Base-by-base conservation (phyloP, 2,113 vertebrate genomes). In the Rostratula benghalensis region DNA sequence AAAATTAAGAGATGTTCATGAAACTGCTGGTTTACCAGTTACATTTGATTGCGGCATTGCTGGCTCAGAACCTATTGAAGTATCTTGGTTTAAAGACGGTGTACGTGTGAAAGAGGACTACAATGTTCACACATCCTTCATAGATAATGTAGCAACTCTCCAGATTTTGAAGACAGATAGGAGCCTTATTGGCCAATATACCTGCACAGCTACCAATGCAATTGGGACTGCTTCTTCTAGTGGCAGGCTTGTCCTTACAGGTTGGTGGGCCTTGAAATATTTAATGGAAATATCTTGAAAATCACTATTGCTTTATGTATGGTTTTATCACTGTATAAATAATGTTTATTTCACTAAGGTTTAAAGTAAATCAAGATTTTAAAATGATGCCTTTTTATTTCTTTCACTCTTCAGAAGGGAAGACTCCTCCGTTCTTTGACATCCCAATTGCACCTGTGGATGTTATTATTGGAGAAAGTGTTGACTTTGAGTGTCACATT, bases 61-160 rank as follows among this genome's bases (percentile, higher is more conserved):
- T 67, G 99, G 99, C 92, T 99, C 99, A 11, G 98, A 99, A 54
- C 99, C 99, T 77, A 97, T 99, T 41, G 98, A 99, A 83, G 98
- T 99, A 24, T 98, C 98, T 90, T 99, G 99, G 99, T 98, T 98
- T 97, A 99, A 99, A 94, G 99, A 99, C 0, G 98, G 99, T 18
- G 96, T 96, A 35, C 96, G 93, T 83, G 94, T 99, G 50, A 98
- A 78, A 80, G 97, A 98, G 35, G 98, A 98, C 73, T 92, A 97
- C 45, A 99, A 99, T 86, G 97, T 99, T 93, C 98, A 98, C 90
- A 98, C 98, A 64, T 97, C 97, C 74, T 99, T 99, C 77, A 79
- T 99, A 70, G 98, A 99, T 95, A 99, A 99, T 35, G 97, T 99
- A 50, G 99, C 99, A 33, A 98, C 97, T 85, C 98, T 99, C 83